Conservation (phyloP, 2,113 vertebrate species). For the Felis chaus region DNA sequence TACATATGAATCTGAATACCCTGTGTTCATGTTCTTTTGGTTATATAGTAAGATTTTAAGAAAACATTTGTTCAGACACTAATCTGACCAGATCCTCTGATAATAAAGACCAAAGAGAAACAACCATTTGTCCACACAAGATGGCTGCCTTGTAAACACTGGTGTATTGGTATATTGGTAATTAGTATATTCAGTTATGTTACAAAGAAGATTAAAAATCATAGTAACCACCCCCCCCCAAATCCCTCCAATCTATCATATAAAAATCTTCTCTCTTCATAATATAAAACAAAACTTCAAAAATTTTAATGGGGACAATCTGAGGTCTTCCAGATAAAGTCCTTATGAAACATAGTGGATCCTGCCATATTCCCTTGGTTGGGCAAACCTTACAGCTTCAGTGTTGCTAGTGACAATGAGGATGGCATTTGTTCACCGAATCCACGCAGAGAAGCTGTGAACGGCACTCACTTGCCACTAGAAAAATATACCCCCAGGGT, state of each 20-base stretch:
- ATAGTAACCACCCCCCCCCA: not conserved
- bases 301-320: not conserved
- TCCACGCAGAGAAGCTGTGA: not conserved
- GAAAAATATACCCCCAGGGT: not conserved
- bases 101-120: slow-evolving; percentile 48
- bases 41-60: not conserved
- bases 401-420: not conserved
- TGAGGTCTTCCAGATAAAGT: not conserved
- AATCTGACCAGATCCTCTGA: slow-evolving; percentile 18
- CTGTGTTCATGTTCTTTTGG: not conserved
- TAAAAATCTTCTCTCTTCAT: not conserved
- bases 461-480: not conserved
- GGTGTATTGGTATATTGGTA: not conserved
- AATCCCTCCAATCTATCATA: not conserved
- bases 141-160: not conserved
- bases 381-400: not conserved
- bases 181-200: not conserved
- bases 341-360: not conserved
- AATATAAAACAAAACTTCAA: not conserved
- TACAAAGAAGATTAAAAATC: slow-evolving; percentile 42
- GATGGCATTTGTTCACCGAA: not conserved
- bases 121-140: not conserved
- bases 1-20: slow-evolving; percentile 3
- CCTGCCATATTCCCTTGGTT: not conserved
- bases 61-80: not conserved